Conservation (phyloP, 2,888 invertebrate species). For the Ischnus inquisitorius region DNA sequence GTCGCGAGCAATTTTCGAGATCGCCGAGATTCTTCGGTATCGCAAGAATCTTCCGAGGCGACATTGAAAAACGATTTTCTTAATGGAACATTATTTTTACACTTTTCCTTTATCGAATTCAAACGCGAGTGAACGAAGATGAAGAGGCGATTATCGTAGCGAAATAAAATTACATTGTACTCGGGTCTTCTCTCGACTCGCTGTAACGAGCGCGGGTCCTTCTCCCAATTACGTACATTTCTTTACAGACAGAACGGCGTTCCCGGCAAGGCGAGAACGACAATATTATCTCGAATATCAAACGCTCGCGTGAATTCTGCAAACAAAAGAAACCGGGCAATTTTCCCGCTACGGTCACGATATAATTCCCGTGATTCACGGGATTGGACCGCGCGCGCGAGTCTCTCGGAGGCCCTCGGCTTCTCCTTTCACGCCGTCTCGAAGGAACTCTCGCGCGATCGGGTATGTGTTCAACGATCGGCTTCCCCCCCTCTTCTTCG, state of each 20-base stretch:
- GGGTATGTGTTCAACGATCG: conserved; percentile 1
- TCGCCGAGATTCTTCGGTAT: too few species aligned
- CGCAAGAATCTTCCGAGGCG: too few species aligned
- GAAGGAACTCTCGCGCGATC: conserved; percentile 53
- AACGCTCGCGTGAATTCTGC: background rate
- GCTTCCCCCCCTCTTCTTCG: background rate
- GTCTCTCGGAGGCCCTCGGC: conserved; percentile 39
- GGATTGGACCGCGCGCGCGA: conserved; percentile 60
- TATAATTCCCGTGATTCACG: conserved; percentile 57
- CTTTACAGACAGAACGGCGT: background rate
- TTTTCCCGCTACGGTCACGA: conserved; percentile 58
- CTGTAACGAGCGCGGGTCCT: too few species aligned
- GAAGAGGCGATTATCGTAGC: too few species aligned
- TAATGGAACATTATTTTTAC: too few species aligned
- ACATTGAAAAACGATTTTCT: too few species aligned
- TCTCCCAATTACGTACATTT: too few species aligned
- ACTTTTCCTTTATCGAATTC: too few species aligned
- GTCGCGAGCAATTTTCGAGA: too few species aligned
- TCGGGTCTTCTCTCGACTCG: too few species aligned
- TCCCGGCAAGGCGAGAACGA: background rate
- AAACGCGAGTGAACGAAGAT: too few species aligned
- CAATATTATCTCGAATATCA: background rate
- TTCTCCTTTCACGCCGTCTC: conserved; percentile 62
- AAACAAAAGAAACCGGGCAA: conserved; percentile 6
- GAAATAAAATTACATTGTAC: too few species aligned